These are phyloP conservation scores for Pseudorhiza aurosa DNA, from an alignment of 30 jellyfish, hydroid and myxozoan species.

Conservation along the genomic window DNA sequence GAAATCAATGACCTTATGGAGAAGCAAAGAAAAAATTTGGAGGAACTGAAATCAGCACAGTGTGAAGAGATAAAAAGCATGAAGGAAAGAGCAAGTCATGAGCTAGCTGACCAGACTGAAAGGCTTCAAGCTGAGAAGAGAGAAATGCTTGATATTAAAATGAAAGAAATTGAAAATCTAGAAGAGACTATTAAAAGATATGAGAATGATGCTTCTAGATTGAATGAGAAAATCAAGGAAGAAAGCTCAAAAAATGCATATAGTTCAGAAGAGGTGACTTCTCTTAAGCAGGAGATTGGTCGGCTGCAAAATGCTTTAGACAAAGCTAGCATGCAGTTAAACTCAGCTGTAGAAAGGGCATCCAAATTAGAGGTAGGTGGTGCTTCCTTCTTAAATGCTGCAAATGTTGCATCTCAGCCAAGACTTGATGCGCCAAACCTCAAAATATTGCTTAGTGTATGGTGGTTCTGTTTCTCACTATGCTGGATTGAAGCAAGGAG, in stretches of 20 bases:
- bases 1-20: constrained; percentile 2
- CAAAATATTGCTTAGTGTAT: too few species aligned
- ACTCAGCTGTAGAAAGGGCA: background rate
- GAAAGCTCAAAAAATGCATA: constrained; percentile 11
- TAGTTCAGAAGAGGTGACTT: constrained; percentile 29
- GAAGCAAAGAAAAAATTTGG: constrained; percentile 2
- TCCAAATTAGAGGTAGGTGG: background rate
- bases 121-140: constrained; percentile 1
- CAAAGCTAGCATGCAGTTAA: background rate
- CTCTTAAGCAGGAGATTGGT: constrained; percentile 2
- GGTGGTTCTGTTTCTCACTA: too few species aligned
- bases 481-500: too few species aligned
- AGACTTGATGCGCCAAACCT: too few species aligned
- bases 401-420: too few species aligned
- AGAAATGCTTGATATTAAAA: background rate
- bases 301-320: constrained; percentile 4
- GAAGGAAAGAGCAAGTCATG: background rate
- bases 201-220: constrained; percentile 17
- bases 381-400: too few species aligned
- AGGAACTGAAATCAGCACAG: constrained; percentile 12
- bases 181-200: constrained; percentile 4
- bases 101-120: constrained; percentile 11
- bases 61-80: background rate
- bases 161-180: constrained; percentile 1
- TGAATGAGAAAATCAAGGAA: constrained; percentile 31